These are phyloP conservation scores for Gallinago nigripennis DNA, from an alignment of 2,797 vertebrate genomes.

Conservation along the genomic window DNA sequence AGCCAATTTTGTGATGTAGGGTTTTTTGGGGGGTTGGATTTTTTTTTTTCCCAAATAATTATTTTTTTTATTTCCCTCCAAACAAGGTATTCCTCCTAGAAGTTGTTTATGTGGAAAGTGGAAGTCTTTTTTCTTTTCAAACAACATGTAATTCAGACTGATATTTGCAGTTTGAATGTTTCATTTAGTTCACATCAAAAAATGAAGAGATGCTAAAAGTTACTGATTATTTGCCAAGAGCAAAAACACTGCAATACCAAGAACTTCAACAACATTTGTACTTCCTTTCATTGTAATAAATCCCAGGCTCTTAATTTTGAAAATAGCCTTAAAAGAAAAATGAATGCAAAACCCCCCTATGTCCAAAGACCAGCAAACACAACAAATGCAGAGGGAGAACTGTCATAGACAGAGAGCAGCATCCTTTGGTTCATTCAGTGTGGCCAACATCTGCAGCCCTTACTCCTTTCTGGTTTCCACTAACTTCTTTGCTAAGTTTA, in stretches of 20 bases:
- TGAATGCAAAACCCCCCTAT: neutral
- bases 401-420: neutral
- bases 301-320: neutral
- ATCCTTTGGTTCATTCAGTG: neutral
- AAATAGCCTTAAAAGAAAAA: neutral
- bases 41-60: rapidly evolving
- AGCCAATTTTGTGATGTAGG: neutral
- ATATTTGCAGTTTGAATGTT: neutral
- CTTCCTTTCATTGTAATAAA: neutral
- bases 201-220: neutral
- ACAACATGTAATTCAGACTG: neutral
- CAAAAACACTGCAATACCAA: neutral
- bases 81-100: neutral
- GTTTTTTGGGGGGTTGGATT: neutral
- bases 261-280: rapidly evolving
- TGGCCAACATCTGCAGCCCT: neutral
- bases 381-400: neutral
- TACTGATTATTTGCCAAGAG: neutral
- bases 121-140: neutral
- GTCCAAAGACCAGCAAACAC: neutral
- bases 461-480: neutral
- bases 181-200: neutral
- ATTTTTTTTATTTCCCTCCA: neutral
- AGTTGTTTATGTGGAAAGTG: neutral
- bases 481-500: neutral